phyloP scores from a whole-genome alignment of 2,797 vertebrate species.

The Aphelocoma californica region DNA sequence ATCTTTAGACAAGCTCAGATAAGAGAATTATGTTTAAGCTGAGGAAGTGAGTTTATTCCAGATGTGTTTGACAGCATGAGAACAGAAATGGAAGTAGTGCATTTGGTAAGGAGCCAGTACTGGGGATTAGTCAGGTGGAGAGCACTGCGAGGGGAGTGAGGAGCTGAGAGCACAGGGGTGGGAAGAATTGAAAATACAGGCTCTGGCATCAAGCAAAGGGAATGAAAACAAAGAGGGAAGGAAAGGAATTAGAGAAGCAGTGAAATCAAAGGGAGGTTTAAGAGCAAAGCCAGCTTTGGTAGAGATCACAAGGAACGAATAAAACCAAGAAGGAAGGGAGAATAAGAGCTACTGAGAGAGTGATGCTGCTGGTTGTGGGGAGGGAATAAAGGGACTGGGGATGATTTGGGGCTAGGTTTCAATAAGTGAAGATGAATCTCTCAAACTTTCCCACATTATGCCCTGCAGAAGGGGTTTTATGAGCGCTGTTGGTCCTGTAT shows the following conservation, averaged over 20 bases:
- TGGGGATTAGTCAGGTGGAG: conserved; percentile 68
- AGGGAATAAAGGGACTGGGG: conserved; percentile 35
- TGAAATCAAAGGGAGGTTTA: conserved; percentile 66
- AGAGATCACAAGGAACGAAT: conserved; percentile 58
- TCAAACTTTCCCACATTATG: conserved; percentile 44
- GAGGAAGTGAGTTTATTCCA: conserved; percentile 62
- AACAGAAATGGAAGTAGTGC: conserved; percentile 56
- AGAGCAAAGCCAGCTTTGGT: conserved; percentile 64
- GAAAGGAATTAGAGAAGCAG: conserved; percentile 64
- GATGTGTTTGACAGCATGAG: conserved; percentile 70
- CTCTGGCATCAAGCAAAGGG: conserved; percentile 62
- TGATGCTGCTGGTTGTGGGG: background rate
- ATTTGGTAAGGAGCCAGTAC: conserved; percentile 61
- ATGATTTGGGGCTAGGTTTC: conserved; percentile 12
- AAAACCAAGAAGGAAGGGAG: conserved; percentile 34
- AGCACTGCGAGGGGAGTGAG: conserved; percentile 41
- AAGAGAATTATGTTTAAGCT: conserved; percentile 52
- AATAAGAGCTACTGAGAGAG: conserved; percentile 21
- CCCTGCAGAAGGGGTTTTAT: background rate
- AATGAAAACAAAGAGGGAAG: conserved; percentile 63
- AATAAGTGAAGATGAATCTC: background rate
- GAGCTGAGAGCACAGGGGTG: conserved; percentile 48
- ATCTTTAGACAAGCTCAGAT: conserved; percentile 37
- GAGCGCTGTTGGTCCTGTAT: background rate
- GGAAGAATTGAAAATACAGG: conserved; percentile 61